These are phyloP conservation scores for Drosophila eugracilis DNA, from an alignment of 1,140 invertebrate species.

Conservation along the genomic window DNA sequence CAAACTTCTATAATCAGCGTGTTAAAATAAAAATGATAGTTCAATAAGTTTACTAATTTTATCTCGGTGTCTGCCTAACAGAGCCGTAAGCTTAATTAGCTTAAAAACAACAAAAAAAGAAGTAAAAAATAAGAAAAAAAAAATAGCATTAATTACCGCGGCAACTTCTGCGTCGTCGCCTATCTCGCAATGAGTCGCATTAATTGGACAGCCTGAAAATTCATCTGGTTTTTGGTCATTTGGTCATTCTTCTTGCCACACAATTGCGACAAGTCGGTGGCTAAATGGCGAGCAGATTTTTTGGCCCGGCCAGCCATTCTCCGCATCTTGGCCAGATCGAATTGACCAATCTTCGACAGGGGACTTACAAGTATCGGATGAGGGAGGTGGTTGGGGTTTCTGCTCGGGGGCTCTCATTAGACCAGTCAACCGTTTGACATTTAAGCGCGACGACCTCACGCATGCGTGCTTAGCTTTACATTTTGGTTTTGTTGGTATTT, in stretches of 20 bases:
- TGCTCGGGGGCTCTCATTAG: conserved; percentile 60
- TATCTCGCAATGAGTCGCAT: conserved; percentile 38
- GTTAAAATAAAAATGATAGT: too few relatives aligned
- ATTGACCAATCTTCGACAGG: conserved; percentile 49
- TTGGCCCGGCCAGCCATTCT: conserved; percentile 48
- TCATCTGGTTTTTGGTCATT: conserved; percentile 70
- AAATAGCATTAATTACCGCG: conserved; percentile 34
- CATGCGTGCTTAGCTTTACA: conserved; percentile 27
- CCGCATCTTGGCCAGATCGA: conserved; percentile 46
- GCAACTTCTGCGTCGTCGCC: conserved; percentile 25
- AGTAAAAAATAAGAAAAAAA: too few relatives aligned
- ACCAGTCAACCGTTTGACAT: conserved; percentile 75
- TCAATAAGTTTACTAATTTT: neutral
- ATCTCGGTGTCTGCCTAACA: conserved; percentile 5
- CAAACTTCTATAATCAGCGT: too few relatives aligned
- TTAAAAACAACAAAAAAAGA: too few relatives aligned
- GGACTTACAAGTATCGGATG: too few relatives aligned
- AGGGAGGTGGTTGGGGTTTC: too few relatives aligned
- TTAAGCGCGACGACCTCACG: conserved; percentile 65
- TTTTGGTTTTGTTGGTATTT: conserved; percentile 3
- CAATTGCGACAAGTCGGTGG: conserved; percentile 48
- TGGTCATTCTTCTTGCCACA: conserved; percentile 80
- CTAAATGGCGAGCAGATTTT: conserved; percentile 56
- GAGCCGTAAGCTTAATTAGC: conserved; percentile 32
- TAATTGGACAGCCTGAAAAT: conserved; percentile 65